Conservation (phyloP, 2,113 vertebrate genomes). For the Alectura lathami region DNA sequence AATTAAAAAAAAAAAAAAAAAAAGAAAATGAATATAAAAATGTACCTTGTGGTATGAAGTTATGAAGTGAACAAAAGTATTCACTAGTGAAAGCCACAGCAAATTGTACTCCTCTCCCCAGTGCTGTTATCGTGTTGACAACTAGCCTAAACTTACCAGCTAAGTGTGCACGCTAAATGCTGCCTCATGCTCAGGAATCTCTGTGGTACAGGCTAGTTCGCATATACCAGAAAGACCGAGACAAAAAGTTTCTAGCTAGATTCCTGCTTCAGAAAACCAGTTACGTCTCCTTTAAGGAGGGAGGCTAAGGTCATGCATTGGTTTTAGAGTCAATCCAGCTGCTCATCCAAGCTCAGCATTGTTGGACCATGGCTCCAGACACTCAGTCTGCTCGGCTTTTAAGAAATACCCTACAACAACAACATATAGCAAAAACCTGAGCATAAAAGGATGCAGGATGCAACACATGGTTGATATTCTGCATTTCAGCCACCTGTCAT, state of each 20-base stretch:
- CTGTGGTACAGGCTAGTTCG: background rate
- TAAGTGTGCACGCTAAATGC: background rate
- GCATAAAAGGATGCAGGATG: background rate
- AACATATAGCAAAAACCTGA: background rate
- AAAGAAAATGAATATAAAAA: background rate
- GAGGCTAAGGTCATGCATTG: background rate
- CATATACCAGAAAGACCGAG: background rate
- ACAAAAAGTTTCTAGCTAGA: background rate
- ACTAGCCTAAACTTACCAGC: background rate
- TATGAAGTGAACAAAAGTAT: background rate
- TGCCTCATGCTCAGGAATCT: background rate
- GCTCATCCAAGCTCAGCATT: background rate
- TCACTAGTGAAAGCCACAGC: background rate
- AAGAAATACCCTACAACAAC: background rate
- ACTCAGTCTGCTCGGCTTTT: background rate
- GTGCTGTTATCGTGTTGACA: no score
- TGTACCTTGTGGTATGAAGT: accelerated
- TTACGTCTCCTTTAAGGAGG: background rate
- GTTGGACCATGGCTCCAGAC: background rate
- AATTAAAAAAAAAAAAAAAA: background rate
- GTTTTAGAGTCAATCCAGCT: background rate
- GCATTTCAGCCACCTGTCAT: background rate
- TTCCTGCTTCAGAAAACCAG: background rate
- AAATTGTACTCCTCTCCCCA: background rate
- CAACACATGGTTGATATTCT: background rate